Base-by-base conservation (phyloP, 2,888 invertebrate species). In the Opisthograptis luteolata region DNA sequence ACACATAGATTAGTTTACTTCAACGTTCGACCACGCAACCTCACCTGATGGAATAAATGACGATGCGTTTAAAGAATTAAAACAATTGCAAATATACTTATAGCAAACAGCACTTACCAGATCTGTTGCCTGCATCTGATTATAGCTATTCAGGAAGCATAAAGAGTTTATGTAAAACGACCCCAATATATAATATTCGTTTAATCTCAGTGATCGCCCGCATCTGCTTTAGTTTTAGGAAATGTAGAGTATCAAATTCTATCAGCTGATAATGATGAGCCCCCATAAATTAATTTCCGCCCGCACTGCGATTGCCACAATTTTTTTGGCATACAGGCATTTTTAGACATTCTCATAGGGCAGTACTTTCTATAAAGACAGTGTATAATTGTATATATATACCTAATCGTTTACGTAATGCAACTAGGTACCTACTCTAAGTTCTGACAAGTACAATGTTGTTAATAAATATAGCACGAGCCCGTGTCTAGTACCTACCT, bases 171-270 rank as follows among this genome's bases (percentile, higher is more conserved):
- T 14, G 30, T 31, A 45, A 37, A 15, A 30, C 24, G 15, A 22
- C 10, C 22, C 41, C 10, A 35, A 27, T 12, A 13, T 35, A 13
- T 22, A 22, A 13, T 2, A 25, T 39, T 28, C 20, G 24, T 22
- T 37, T 4, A n/a, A 39, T 39, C 25, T 25, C 25, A 22, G 12
- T 6, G 27, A 27, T 24, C 20, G 27, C 47, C 47, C 42, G 48
- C 48, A 49, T 49, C 42, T 49, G 42, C 19, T 30, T 27, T 49
- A 36, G 17, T 53, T 57, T 47, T 53, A 50, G 47, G 44, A 54
- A 57, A 53, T 41, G 36, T 14, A 8, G 14, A 43, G 49, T 52
- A 48, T 55, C 47, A 35, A 30, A 48, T 51, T 52, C 41, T 35
- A 46, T 44, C 15, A 22, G 17, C 13, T 20, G 34, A 32, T 40